phyloP scores from a whole-genome alignment of 2,113 vertebrate genomes.

The Thamnophis sirtalis region DNA sequence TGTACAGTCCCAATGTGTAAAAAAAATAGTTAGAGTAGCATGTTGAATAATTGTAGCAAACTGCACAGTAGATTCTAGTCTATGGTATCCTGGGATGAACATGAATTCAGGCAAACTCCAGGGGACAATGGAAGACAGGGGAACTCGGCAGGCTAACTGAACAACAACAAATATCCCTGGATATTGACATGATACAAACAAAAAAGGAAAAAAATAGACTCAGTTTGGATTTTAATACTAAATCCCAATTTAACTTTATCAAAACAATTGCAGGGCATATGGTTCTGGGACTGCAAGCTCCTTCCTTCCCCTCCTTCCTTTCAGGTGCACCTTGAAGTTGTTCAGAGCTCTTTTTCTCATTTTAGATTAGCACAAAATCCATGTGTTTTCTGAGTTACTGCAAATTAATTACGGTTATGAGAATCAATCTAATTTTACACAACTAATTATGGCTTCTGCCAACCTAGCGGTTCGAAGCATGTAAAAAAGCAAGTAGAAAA shows the following conservation, averaged over 20 bases:
- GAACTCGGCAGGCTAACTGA: neutral
- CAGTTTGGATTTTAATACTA: neutral
- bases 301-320: neutral
- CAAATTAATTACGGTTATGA: neutral
- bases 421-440: neutral
- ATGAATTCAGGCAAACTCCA: neutral
- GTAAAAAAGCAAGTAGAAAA: too few relatives aligned
- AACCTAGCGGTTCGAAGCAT: too few relatives aligned
- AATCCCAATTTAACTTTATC: neutral
- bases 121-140: neutral
- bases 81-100: neutral
- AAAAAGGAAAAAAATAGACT: neutral
- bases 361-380: neutral
- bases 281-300: neutral
- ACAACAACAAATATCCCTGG: neutral
- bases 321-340: neutral
- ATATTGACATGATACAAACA: neutral
- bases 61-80: constrained; percentile 2
- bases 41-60: neutral
- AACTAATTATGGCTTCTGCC: neutral
- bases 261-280: neutral
- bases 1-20: neutral
- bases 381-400: neutral
- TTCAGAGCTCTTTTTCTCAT: neutral
- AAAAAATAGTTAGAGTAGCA: neutral